Evolutionary conservation across 2,113 vertebrate species (phyloP), one percentile per base, ranked within the genome.

Genomic region (Muscicapa adusta): DNA sequence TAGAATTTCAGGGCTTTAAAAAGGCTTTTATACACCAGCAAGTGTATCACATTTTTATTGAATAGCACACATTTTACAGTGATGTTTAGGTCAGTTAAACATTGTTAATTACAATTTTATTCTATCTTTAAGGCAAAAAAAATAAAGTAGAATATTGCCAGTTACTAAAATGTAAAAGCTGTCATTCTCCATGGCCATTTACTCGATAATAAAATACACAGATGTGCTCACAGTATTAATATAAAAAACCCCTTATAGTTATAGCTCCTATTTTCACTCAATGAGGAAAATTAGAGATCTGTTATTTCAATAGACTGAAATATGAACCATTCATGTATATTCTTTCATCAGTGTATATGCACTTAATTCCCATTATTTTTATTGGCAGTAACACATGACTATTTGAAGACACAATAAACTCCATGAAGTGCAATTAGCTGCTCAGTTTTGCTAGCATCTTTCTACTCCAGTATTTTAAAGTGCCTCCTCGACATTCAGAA

Each of bases 271-370:
- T 96, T 96, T 96, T 96, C 71, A 94, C 79, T 84, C 90, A 95
- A 77, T 90, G 94, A 73, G 54, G 91, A 95, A 95, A 96, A 96
- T 93, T 60, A 94, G 89, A 92, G 25, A 45, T 85, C 66, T 95
- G 20, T 87, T 94, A 89, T 88, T 95, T 95, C 96, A 94, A 88
- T 62, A 93, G 91, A 77, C 85, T 90, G 78, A 95, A 94, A 96
- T 96, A 96, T 90, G 95, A 96, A 93, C 95, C 93, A 95, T 97
- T 97, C 88, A 96, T 93, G 82, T 80, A 90, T 51, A 91, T 92
- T 96, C 79, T 96, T 96, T 78, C 82, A 8, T 80, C 94, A 93
- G 60, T 88, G 88, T 95, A 94, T 93, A 94, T 93, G 90, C 68
- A 86, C 61, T 90, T 96, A 94, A 95, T 96, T 96, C 65, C 90